Evolutionary conservation across 2,888 invertebrate species (phyloP).

Genomic region (Synanthedon vespiformis): DNA sequence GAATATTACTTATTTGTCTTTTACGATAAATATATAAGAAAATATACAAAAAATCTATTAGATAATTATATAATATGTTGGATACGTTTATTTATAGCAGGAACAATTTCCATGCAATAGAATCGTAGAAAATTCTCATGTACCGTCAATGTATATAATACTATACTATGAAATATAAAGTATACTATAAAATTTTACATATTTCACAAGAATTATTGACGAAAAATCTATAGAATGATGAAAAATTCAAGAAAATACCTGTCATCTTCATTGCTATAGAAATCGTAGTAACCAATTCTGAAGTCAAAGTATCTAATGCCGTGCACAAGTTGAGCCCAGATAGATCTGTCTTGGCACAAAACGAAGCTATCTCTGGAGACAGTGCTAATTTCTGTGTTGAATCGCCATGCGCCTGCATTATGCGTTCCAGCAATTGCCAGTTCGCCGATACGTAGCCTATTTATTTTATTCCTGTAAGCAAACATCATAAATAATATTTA

Average conservation of each 20-base stretch:
- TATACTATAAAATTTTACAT: too few species aligned
- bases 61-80: too few species aligned
- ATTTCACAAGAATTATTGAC: too few species aligned
- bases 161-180: too few species aligned
- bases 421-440: constrained; percentile 65
- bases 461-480: constrained; percentile 39
- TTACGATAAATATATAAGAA: too few species aligned
- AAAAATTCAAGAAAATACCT: constrained; percentile 22
- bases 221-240: too few species aligned
- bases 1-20: too few species aligned
- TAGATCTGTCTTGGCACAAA: constrained; percentile 78
- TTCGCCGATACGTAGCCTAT: constrained; percentile 50
- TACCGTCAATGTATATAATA: too few species aligned
- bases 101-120: too few species aligned
- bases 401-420: constrained; percentile 68
- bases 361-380: constrained; percentile 49
- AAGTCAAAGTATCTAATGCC: constrained; percentile 87
- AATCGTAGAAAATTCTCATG: too few species aligned
- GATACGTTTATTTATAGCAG: too few species aligned
- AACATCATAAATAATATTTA: neutral
- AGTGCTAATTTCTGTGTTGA: constrained; percentile 58
- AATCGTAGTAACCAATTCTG: constrained; percentile 77
- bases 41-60: too few species aligned
- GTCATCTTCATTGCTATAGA: constrained; percentile 43
- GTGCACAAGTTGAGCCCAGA: constrained; percentile 87